A percentile compares a stretch with the other conserved stretches of the same genome.
These are phyloP conservation scores for Papilio polytes DNA, from an alignment of 1,140 invertebrate species.

Conservation along the genomic window DNA sequence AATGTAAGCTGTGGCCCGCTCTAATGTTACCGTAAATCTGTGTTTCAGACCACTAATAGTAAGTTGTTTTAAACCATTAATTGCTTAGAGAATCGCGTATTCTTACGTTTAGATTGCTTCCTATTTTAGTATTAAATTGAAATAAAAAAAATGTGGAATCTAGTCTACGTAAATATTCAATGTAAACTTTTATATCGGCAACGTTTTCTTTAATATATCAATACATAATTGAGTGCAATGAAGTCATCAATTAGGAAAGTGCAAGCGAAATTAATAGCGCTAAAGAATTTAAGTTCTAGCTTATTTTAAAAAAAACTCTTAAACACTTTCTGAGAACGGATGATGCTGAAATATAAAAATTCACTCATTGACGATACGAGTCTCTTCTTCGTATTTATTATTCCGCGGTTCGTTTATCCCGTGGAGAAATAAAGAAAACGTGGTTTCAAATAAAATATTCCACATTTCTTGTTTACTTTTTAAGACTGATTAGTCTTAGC, in stretches of 20 bases:
- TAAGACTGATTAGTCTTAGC: conserved; percentile 12
- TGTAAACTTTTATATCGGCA: too few relatives aligned
- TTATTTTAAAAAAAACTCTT: too few relatives aligned
- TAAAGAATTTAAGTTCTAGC: too few relatives aligned
- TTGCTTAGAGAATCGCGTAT: neutral
- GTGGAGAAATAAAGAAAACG: conserved; percentile 8
- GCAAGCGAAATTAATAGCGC: too few relatives aligned
- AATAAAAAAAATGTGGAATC: too few relatives aligned
- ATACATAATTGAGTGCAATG: too few relatives aligned
- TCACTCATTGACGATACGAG: neutral
- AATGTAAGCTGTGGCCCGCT: conserved; percentile 27
- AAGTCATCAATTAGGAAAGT: too few relatives aligned
- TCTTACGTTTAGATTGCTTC: neutral
- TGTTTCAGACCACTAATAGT: neutral
- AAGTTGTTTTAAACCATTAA: neutral
- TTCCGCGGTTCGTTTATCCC: neutral
- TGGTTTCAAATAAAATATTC: conserved; percentile 3
- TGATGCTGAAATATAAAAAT: neutral
- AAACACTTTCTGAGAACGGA: neutral
- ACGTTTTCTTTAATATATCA: too few relatives aligned
- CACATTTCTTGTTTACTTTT: conserved; percentile 19
- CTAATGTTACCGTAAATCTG: conserved; percentile 9
- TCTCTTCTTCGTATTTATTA: neutral
- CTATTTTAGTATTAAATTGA: neutral
- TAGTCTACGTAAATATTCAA: too few relatives aligned